These are phyloP conservation scores for Hemaris fuciformis DNA, from an alignment of 2,888 invertebrate species.

Conservation along the genomic window DNA sequence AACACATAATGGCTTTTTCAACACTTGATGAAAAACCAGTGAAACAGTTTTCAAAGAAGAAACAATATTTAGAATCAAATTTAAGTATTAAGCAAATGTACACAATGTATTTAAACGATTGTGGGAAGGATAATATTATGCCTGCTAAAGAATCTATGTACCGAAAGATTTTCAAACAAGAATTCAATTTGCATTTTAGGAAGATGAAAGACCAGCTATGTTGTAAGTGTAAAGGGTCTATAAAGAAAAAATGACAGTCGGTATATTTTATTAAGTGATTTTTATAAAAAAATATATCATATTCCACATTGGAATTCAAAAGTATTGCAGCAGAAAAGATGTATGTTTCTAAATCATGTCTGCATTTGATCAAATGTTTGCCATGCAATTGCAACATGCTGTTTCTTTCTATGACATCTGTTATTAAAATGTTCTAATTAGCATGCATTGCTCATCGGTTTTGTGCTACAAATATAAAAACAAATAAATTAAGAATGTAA, in stretches of 20 bases:
- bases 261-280: no score
- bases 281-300: background rate
- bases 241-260: constrained; percentile 65
- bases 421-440: no score
- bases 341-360: no score
- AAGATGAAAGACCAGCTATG: constrained; percentile 55
- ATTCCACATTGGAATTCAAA: no score
- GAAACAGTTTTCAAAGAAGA: constrained; percentile 60
- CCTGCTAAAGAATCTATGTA: constrained; percentile 74
- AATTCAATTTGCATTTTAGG: constrained; percentile 67
- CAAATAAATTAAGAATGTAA: no score
- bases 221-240: constrained; percentile 61
- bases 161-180: constrained; percentile 68
- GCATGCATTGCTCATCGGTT: no score
- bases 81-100: constrained; percentile 69
- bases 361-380: no score
- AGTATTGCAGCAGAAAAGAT: no score
- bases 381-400: no score
- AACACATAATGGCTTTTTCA: constrained; percentile 60
- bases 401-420: no score
- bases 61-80: constrained; percentile 58
- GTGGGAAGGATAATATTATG: constrained; percentile 46
- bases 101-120: constrained; percentile 58
- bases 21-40: constrained; percentile 62
- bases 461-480: no score